Evolutionary conservation across 30 jellyfish, hydroid and myxozoan species (phyloP).

Genomic region (Hydra vulgaris): DNA sequence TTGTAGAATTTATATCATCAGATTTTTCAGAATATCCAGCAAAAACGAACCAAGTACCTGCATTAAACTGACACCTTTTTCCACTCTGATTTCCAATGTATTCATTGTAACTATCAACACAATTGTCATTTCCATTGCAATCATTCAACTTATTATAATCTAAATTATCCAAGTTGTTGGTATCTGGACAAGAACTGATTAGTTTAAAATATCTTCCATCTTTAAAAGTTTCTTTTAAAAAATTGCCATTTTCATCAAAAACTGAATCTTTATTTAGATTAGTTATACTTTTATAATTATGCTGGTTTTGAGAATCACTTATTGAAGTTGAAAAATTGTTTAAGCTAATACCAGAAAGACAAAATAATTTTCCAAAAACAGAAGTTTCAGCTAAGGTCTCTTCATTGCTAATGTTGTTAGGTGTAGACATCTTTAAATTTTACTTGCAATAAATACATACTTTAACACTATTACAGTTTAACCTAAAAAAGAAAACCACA

Average conservation of each 20-base stretch:
- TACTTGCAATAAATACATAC: no score
- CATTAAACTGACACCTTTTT: neutral
- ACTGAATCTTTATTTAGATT: neutral
- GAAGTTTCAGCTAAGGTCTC: neutral
- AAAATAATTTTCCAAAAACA: conserved; percentile 13
- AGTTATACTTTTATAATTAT: neutral
- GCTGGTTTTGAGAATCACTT: neutral
- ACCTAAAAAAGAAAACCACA: no score
- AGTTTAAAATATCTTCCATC: conserved; percentile 19
- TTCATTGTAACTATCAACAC: no score
- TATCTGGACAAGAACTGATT: conserved; percentile 11
- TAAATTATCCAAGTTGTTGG: neutral
- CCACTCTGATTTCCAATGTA: conserved; percentile 1
- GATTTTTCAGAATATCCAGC: conserved; percentile 10
- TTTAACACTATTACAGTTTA: no score
- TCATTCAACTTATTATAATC: neutral
- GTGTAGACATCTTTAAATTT: conserved; percentile 23
- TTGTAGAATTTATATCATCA: neutral
- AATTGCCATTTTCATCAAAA: neutral
- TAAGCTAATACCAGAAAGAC: conserved; percentile 20
- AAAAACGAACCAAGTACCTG: conserved; percentile 30
- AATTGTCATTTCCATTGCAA: neutral
- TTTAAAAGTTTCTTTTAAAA: neutral
- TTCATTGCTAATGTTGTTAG: neutral
- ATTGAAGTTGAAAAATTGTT: neutral